Base-by-base conservation (phyloP, 2,113 vertebrate genomes). In the Callionymus lyra region DNA sequence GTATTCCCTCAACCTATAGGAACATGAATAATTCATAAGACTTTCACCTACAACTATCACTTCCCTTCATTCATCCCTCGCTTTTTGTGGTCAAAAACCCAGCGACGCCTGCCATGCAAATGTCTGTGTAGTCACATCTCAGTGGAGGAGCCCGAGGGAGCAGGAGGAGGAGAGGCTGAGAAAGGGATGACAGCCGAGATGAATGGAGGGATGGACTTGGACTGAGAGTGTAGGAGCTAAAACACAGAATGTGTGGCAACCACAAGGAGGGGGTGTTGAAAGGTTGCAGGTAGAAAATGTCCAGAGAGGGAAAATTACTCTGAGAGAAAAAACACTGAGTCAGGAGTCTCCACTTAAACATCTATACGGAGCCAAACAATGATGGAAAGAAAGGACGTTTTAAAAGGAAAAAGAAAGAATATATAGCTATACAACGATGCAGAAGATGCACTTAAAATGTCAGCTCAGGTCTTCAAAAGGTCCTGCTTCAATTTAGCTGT, bases 1-100 rank as follows among this genome's bases (percentile, higher is more conserved):
- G 33, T 45, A 48, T 70, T 56, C 4, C 31, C 45, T 63, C 31
- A 10, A 41, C 27, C 18, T 63, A 68, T 60, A 41, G 37, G 32
- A 16, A 17, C 9, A 79, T 82, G 76, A 84, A 83, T 84, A 79
- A 82, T 84, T 82, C 74, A 85, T n/a, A n/a, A 50, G 33, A 44
- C 36, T 48, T 51, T 9, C 21, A n/a, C 18, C 41, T 12, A 34
- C 40, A 34, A 48, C 16, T 56, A 46, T 54, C 14, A 54, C 16
- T 36, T 40, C 35, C 16, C 50, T 65, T 17, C 16, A 44, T 54
- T 16, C 31, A 13, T 59, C 39, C 47, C 18, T 43, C 16, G 55
- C 55, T 70, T 64, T 43, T 63, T 19, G 52, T 35, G 6, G 5
- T 33, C 44, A 12, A 19, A 74, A 72, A 50, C 53, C 39, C 50